Evolutionary conservation across 92 coral and sea anemone genomes (phyloP), one percentile per base, ranked within the genome.

Genomic region (Porites divaricata): DNA sequence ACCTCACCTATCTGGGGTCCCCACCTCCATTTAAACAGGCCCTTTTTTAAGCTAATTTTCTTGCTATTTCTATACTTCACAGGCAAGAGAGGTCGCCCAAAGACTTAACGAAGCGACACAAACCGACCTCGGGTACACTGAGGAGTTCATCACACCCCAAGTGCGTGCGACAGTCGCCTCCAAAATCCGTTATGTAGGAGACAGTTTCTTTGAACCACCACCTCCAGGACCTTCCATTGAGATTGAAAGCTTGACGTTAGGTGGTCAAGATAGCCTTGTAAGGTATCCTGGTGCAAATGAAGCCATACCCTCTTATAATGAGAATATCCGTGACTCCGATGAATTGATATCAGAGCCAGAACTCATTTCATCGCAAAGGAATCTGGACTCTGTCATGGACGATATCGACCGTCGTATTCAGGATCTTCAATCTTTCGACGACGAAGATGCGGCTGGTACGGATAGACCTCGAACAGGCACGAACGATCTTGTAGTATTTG

Each of bases 341-440:
- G 74, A 83, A 15, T 65, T 78, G 22, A 70, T 80, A 25, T 89
- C 89, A 6, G 92, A 84, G 67, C 89, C 89, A 83, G 81, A 76
- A 63, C 25, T 81, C 16, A 64, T 81, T 56, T 76, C 83, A 53
- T 64, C 70, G 26, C 72, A 63, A 63, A 81, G 67, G 57, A 58
- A 84, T n/a, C 54, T 74, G n/a, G 84, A 76, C 59, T 86, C 87
- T 11, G 48, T 58, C 21, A 85, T 85, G 78, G 93, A 85, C 67
- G 87, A 76, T 63, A 52, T 90, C 51, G 88, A 76, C 51, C 72
- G 51, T 15, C 73, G 80, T 11, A 74, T 80, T 45, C 80, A 85
- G 21, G 85, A 70, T 19, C 82, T 85, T 77, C 76, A 28, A 45
- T 25, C 52, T 22, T 9, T 76, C 13, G 80, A 53, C 24, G 90